Base-by-base conservation (phyloP, 2,888 invertebrate genomes). In the Callimorpha dominula region DNA sequence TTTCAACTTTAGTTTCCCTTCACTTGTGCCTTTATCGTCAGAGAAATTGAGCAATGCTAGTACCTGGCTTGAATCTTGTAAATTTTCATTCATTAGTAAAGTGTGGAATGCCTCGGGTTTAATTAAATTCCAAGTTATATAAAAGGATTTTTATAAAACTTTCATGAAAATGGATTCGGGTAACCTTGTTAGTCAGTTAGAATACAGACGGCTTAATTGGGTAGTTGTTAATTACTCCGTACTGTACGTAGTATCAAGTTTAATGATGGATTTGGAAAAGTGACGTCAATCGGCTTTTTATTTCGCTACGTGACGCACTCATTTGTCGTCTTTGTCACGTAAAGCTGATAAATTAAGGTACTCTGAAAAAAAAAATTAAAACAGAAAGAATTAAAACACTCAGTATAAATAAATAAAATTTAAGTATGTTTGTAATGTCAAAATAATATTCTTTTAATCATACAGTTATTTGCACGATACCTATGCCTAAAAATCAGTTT, bases 31-130 rank as follows among this genome's bases (percentile, higher is more conserved):
- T 14, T 40, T 15, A 15, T 42, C 14, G 31, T 6, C 40, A 64
- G 40, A 54, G 52, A 43, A 57, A 63, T 63, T 72, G 54, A 72
- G 73, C 69, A 71, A 81, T 63, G 43, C 62, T 9, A 62, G 42
- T 43, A 46, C 31, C 63, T 70, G 68, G 65, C 75, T 75, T 73
- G 79, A 74, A 72, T 70, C 76, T 76, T 68, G 82, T 75, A 75
- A 76, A 83, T 78, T 78, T 81, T 75, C 81, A 76, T 81, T 82
- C 73, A 77, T 81, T 83, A 83, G 74, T 73, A 74, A 68, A 67
- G 60, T 69, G 57, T 69, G 66, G 15, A 81, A 67, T 66, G 60
- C 64, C 43, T 73, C 5, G 31, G 62, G 46, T 74, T 81, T 82
- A 77, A 82, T 82, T 83, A 81, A 81, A 82, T 72, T 65, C 63